These are phyloP conservation scores for Tapirus terrestris DNA, from an alignment of 2,113 vertebrate genomes.

Conservation along the genomic window DNA sequence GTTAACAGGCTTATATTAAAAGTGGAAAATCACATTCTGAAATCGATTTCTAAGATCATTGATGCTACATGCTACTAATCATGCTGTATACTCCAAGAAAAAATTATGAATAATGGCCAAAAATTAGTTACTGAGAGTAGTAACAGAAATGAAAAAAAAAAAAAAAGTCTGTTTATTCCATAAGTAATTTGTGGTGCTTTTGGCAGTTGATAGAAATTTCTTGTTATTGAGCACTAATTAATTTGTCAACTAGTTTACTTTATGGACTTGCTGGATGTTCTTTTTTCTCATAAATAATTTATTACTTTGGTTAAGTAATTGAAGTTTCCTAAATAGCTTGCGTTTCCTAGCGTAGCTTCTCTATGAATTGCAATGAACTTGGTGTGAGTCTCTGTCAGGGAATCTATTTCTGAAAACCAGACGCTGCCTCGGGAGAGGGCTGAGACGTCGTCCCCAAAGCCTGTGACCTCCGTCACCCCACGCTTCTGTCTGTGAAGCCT, in stretches of 20 bases:
- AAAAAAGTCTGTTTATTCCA: neutral
- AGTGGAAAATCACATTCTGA: neutral
- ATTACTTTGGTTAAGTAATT: constrained; percentile 69
- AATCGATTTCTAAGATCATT: neutral
- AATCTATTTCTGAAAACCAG: neutral
- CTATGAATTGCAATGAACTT: neutral
- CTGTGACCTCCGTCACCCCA: fast-evolving
- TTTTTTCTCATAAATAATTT: constrained; percentile 66
- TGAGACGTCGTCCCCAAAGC: no score
- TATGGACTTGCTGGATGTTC: constrained; percentile 42
- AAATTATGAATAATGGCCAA: neutral
- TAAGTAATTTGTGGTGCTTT: constrained; percentile 26
- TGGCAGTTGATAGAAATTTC: constrained; percentile 42
- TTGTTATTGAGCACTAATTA: constrained; percentile 65
- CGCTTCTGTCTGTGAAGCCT: fast-evolving
- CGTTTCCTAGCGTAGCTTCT: neutral
- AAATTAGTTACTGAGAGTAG: neutral
- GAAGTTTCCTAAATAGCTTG: constrained; percentile 59
- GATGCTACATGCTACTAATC: neutral
- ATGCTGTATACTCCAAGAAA: neutral
- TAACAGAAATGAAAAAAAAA: neutral
- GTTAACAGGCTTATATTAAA: no score
- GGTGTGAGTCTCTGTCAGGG: neutral
- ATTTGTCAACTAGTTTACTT: constrained; percentile 60
- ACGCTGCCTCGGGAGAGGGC: neutral